Evolutionary conservation across 2,888 invertebrate species (phyloP).

Genomic region (Cerceris rybyensis): DNA sequence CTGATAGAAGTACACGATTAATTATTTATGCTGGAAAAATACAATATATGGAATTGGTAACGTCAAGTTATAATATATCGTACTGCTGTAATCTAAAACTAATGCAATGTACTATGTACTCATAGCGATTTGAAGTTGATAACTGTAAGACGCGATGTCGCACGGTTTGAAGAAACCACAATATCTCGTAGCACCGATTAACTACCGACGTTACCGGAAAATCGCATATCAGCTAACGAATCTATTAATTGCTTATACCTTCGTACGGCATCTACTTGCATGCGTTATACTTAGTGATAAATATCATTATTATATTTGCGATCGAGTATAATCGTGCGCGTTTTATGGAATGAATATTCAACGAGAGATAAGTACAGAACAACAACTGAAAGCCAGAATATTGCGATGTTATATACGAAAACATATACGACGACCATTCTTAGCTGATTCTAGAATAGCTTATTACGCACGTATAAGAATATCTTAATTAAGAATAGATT

Average conservation of each 20-base stretch:
- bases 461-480: constrained; percentile 20
- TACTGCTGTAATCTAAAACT: constrained; percentile 26
- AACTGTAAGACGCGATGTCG: constrained; percentile 13
- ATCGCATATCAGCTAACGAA: constrained; percentile 6
- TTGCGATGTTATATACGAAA: no score
- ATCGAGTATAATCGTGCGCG: neutral
- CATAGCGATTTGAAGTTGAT: constrained; percentile 26
- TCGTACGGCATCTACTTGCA: constrained; percentile 25
- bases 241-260: constrained; percentile 7
- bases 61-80: constrained; percentile 36
- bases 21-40: neutral
- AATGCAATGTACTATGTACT: constrained; percentile 36
- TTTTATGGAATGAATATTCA: constrained; percentile 3
- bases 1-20: no score
- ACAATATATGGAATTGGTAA: neutral
- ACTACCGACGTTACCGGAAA: neutral
- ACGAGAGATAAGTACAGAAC: neutral
- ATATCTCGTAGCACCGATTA: neutral
- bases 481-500: constrained; percentile 52
- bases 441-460: neutral
- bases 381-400: neutral
- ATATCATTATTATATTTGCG: constrained; percentile 16
- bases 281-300: constrained; percentile 2
- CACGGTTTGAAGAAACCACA: constrained; percentile 2
- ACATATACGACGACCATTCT: no score